Evolutionary conservation across 1,140 invertebrate genomes (phyloP).

Genomic region (Melitaea cinxia): DNA sequence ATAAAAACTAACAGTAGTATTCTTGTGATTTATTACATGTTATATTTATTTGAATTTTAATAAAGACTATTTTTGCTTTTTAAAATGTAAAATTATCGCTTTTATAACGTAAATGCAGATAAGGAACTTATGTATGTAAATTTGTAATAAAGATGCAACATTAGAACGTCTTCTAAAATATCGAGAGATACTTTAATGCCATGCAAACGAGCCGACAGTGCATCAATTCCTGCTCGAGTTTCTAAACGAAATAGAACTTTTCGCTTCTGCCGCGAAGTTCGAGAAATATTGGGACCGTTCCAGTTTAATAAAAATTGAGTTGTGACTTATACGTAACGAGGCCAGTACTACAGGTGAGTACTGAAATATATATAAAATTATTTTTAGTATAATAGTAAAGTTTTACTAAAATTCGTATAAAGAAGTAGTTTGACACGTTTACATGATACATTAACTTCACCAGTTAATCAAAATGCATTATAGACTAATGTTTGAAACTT

Average conservation of each 20-base stretch:
- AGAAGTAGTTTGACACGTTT: neutral
- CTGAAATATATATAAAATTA: neutral
- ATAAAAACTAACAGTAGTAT: neutral
- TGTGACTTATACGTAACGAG: constrained; percentile 36
- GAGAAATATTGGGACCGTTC: constrained; percentile 51
- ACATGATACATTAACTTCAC: neutral
- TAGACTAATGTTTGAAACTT: constrained; percentile 14
- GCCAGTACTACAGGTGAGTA: constrained; percentile 35
- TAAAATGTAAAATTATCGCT: neutral
- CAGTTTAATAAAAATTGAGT: constrained; percentile 56
- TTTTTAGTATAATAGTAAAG: too few species aligned
- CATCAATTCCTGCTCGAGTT: constrained; percentile 50
- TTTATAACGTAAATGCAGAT: neutral
- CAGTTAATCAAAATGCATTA: neutral
- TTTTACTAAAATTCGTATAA: too few species aligned
- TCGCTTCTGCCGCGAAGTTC: constrained; percentile 47
- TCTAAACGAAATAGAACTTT: constrained; percentile 53
- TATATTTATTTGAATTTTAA: neutral
- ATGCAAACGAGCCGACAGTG: constrained; percentile 51
- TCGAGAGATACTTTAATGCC: constrained; percentile 51
- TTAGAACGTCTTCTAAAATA: constrained; percentile 33
- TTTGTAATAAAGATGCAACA: constrained; percentile 24
- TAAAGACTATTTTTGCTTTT: neutral
- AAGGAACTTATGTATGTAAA: constrained; percentile 10
- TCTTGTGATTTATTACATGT: neutral